phyloP scores from a whole-genome alignment of 2,797 vertebrate species.

The Acrossocheilus fasciatus region DNA sequence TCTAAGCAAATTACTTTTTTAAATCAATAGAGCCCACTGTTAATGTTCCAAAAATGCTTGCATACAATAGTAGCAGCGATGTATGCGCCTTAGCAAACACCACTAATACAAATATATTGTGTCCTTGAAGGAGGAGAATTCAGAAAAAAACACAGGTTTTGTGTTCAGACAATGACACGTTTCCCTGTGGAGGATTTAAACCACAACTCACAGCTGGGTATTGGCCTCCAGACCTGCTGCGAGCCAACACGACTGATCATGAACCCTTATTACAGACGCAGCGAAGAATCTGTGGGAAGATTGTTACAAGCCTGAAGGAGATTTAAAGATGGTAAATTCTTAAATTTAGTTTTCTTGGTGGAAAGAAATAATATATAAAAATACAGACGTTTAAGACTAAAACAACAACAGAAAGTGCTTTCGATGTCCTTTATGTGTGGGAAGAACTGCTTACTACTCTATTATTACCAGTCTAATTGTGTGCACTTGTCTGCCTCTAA shows the following conservation, averaged over 20 bases:
- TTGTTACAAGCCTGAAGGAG: neutral
- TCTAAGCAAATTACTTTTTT: neutral
- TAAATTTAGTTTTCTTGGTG: neutral
- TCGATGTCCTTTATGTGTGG: slow-evolving; percentile 16
- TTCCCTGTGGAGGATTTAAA: slow-evolving; percentile 11
- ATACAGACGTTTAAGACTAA: slow-evolving; percentile 10
- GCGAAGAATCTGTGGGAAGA: neutral
- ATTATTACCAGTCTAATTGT: slow-evolving; percentile 27
- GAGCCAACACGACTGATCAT: slow-evolving; percentile 8
- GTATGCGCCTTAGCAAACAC: neutral
- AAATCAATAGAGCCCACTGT: neutral
- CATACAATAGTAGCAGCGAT: neutral
- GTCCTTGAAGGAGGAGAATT: neutral
- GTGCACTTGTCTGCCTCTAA: slow-evolving; percentile 1
- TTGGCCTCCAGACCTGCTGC: neutral
- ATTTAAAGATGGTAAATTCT: slow-evolving; percentile 8
- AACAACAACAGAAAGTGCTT: slow-evolving; percentile 7
- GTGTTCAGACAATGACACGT: slow-evolving; percentile 3
- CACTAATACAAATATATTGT: neutral
- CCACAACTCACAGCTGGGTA: slow-evolving; percentile 17
- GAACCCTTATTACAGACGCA: slow-evolving; percentile 34
- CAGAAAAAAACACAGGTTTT: neutral
- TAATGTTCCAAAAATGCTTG: neutral
- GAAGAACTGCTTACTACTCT: slow-evolving; percentile 34
- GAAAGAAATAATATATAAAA: neutral